Base-by-base conservation (phyloP, 2,113 vertebrate genomes). In the Ibidorhyncha struthersii region DNA sequence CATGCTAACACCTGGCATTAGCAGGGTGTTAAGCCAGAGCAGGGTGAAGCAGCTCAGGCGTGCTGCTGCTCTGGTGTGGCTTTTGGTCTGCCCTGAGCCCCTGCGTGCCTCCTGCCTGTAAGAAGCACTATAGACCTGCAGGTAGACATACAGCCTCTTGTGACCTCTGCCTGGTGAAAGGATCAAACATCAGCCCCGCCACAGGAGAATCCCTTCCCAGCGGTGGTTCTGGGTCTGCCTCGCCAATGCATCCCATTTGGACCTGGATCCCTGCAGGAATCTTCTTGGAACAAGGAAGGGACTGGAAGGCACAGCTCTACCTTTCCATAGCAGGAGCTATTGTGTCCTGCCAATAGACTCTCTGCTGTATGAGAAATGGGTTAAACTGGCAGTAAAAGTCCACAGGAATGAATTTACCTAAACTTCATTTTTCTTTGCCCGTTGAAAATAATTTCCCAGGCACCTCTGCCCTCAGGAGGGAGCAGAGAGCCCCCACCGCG, bases 331-430 rank as follows among this genome's bases (percentile, higher is more conserved):
- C 52, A 52, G 49, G 70, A 82, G 27, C 34, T 61, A 3, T 58
- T 66, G 36, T 55, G 34, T 93, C 30, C 66, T 72, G 36, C 45
- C 32, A 34, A 49, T 23, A 71, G 74, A 26, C 74, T 84, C 36
- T 36, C 34, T 59, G 15, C 45, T 72, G 25, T 34, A 38, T 66
- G 59, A 88, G 17, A 91, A 73, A 56, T 53, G 1, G 77, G 41
- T 73, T 92, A 63, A 94, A 78, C 63, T 83, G 36, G 21, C n/a
- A 90, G n/a, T 76, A 63, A 21, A 76, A 80, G 17, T 85, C 63
- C 56, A 73, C 53, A 77, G 59, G 41, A 69, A 78, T 62, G 3
- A 62, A 77, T 96, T 96, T 82, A 41, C 41, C 29, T 80, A 50
- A 70, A 70, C 9, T 73, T 73, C 8, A 18, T 73, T 92, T 93